phyloP scores from a whole-genome alignment of 2,888 invertebrate species.

The Parnassius mnemosyne region DNA sequence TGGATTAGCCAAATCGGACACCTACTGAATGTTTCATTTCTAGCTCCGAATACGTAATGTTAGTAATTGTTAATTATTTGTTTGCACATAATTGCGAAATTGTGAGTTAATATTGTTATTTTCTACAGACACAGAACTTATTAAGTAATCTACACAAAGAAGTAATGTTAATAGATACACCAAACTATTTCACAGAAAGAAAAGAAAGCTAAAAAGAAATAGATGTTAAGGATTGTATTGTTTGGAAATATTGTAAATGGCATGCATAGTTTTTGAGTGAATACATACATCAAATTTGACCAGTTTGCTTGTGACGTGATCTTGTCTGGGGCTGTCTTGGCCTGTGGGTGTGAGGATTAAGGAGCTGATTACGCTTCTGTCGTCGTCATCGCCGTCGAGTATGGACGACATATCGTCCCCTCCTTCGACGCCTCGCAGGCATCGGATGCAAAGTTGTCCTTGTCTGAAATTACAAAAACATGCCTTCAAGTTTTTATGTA shows the following conservation, averaged over 20 bases:
- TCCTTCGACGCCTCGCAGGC: conserved; percentile 83
- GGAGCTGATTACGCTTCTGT: conserved; percentile 82
- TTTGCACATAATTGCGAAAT: conserved; percentile 53
- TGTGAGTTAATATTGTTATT: conserved; percentile 62
- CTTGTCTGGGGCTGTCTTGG: conserved; percentile 67
- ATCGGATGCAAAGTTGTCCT: conserved; percentile 90
- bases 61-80: conserved; percentile 60
- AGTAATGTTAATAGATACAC: conserved; percentile 27
- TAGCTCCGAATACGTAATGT: conserved; percentile 40
- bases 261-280: conserved; percentile 9
- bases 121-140: conserved; percentile 28
- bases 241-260: conserved; percentile 15
- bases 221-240: conserved; percentile 36
- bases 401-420: conserved; percentile 83
- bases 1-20: conserved; percentile 6
- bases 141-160: conserved; percentile 31
- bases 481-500: not conserved
- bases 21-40: conserved; percentile 33
- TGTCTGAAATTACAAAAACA: conserved; percentile 75
- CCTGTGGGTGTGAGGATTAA: conserved; percentile 68
- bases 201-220: conserved; percentile 41
- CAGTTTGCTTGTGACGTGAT: conserved; percentile 70
- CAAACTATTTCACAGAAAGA: conserved; percentile 40
- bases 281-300: conserved; percentile 81
- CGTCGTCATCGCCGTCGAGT: conserved; percentile 87